Conservation (phyloP, 1,140 invertebrate species). For the Aporrectodea caliginosa region DNA sequence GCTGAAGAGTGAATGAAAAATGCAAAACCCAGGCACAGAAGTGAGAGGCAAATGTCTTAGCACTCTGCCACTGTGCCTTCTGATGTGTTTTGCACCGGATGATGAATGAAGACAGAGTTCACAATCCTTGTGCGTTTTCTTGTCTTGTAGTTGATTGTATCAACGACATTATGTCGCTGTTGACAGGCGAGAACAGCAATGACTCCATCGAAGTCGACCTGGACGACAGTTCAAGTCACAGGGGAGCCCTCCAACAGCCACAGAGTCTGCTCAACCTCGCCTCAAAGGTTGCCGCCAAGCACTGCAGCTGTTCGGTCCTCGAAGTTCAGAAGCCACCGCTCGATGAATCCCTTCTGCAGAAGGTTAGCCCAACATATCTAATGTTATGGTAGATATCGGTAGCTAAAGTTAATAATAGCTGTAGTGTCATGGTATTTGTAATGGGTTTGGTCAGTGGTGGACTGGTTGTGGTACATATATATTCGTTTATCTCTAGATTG, state of each 20-base stretch:
- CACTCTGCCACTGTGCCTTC: too few relatives aligned
- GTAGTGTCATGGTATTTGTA: too few relatives aligned
- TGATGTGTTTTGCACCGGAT: too few relatives aligned
- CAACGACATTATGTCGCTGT: neutral
- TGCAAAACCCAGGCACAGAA: too few relatives aligned
- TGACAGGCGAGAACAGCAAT: neutral
- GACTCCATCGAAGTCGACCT: neutral
- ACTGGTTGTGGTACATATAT: too few relatives aligned
- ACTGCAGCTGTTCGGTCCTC: constrained; percentile 15
- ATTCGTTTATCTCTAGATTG: too few relatives aligned
- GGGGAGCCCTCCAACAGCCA: neutral
- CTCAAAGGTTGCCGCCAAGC: constrained; percentile 11
- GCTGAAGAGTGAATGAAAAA: too few relatives aligned
- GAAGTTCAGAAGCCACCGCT: constrained; percentile 23
- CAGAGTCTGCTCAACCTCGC: constrained; percentile 20
- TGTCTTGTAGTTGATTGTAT: neutral
- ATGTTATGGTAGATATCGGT: neutral
- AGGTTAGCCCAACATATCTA: constrained; percentile 6
- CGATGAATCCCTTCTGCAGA: constrained; percentile 26
- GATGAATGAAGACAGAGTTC: too few relatives aligned
- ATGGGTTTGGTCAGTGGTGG: too few relatives aligned
- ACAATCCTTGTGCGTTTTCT: neutral
- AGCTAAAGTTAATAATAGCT: neutral
- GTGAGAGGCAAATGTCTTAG: too few relatives aligned
- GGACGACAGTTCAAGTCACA: neutral